A percentile compares a stretch with the other conserved stretches of the same genome.
These are phyloP conservation scores for Pangasius djambal DNA, from an alignment of 2,797 vertebrate species.

Conservation along the genomic window DNA sequence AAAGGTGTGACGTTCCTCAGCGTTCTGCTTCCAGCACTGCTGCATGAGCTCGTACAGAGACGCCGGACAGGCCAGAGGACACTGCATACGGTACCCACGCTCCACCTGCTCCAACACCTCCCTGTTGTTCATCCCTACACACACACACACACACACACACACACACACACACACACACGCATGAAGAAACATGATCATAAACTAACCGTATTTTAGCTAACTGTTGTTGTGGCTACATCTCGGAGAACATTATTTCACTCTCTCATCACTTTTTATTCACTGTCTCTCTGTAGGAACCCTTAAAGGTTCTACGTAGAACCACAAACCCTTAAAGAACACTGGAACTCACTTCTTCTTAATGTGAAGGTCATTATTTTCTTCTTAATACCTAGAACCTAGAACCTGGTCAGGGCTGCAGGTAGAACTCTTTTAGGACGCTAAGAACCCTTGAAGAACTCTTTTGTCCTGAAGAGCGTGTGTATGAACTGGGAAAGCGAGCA, in stretches of 20 bases:
- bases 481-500: not conserved
- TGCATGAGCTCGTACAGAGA: conserved; percentile 97
- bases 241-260: not conserved
- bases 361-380: not conserved
- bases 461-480: not conserved
- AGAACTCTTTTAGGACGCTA: not conserved
- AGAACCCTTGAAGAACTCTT: not conserved
- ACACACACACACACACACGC: no score
- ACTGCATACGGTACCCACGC: conserved; percentile 94
- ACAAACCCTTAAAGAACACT: not conserved
- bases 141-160: conserved; percentile 11
- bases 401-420: not conserved
- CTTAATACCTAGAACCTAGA: not conserved
- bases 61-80: conserved; percentile 92
- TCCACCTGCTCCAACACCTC: conserved; percentile 99
- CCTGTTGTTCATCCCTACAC: conserved; percentile 94
- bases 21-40: conserved; percentile 97
- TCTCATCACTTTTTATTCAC: not conserved
- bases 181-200: no score
- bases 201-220: not conserved
- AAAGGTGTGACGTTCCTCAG: conserved; percentile 94
- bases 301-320: not conserved
- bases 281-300: not conserved
- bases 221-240: not conserved
- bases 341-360: not conserved